Evolutionary conservation across 2,113 vertebrate genomes (phyloP).

Genomic region (Erythrocercus mccallii): DNA sequence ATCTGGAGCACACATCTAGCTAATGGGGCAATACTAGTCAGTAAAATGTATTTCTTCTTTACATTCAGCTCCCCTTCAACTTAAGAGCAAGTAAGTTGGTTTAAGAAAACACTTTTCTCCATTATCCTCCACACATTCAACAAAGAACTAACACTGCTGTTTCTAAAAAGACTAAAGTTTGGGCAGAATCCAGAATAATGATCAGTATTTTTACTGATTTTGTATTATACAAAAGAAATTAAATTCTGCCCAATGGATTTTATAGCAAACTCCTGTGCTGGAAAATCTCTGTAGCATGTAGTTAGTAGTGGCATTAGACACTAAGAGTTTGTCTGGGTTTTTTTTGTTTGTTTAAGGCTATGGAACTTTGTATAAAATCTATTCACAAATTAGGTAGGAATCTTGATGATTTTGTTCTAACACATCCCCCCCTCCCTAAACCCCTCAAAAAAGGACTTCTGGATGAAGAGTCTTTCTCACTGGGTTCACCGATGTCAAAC

Average conservation of each 20-base stretch:
- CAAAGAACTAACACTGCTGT: not conserved
- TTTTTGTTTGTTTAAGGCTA: not conserved
- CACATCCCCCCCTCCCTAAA: accelerated
- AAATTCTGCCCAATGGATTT: not conserved
- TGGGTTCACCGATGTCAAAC: not conserved
- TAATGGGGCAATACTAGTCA: not conserved
- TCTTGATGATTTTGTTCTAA: not conserved
- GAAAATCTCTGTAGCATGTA: not conserved
- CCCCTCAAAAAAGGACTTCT: not conserved
- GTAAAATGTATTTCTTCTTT: not conserved
- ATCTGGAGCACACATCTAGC: not conserved
- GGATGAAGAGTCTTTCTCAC: not conserved
- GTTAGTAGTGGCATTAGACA: not conserved
- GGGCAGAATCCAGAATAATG: not conserved
- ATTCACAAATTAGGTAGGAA: not conserved
- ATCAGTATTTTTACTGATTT: not conserved
- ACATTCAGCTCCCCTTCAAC: not conserved
- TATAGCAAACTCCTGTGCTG: not conserved
- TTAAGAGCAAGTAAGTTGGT: not conserved
- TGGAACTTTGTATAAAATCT: not conserved
- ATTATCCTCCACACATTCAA: not conserved
- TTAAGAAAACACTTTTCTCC: not conserved
- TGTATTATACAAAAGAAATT: not conserved
- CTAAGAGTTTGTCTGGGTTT: not conserved
- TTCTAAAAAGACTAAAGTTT: not conserved